Percentiles rank a stretch among this genome's conserved stretches.
These are phyloP conservation scores for Mastigias papua DNA, from an alignment of 30 jellyfish, hydroid and myxozoan species.

Conservation along the genomic window DNA sequence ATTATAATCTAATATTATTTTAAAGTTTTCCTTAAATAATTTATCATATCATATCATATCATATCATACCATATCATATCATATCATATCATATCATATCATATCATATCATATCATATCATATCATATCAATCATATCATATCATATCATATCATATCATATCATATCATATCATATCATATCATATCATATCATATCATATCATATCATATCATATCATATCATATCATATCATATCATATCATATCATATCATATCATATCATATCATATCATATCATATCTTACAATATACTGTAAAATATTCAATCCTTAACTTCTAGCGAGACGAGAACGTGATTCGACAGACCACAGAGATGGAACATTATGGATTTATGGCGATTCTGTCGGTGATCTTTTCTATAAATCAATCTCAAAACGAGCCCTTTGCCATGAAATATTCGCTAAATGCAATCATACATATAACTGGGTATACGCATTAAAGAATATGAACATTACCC, in stretches of 20 bases:
- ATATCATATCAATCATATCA: constrained; percentile 1
- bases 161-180: no score
- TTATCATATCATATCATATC: background rate
- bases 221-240: no score
- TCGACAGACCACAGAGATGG: constrained; percentile 74
- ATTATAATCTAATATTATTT: no score
- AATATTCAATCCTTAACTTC: background rate
- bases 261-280: background rate
- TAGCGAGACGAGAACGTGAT: constrained; percentile 56
- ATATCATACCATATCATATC: background rate
- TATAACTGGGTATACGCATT: constrained; percentile 94
- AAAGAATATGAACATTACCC: constrained; percentile 73
- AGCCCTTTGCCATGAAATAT: constrained; percentile 77
- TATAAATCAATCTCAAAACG: constrained; percentile 77
- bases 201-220: no score
- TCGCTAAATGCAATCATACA: constrained; percentile 84
- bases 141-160: background rate
- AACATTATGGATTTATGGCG: constrained; percentile 96
- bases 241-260: background rate
- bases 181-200: background rate
- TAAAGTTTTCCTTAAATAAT: background rate
- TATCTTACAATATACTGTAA: background rate
- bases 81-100: no score
- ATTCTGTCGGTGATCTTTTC: constrained; percentile 94
- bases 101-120: background rate